Base-by-base conservation (phyloP, 2,113 vertebrate genomes). In the Scomber colias region DNA sequence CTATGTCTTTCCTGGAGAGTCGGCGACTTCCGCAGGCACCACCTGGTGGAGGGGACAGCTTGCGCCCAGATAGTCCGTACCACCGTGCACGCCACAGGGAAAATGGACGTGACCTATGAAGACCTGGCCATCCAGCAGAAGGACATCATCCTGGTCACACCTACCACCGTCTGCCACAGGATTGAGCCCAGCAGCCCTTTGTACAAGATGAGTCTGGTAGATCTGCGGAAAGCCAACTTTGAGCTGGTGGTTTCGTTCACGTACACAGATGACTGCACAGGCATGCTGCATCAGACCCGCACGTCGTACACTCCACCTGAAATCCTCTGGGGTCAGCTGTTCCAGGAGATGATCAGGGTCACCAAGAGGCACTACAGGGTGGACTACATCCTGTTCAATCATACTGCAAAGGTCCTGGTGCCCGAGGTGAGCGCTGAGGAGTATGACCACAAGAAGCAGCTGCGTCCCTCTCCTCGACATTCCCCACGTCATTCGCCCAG, bases 201-300 rank as follows among this genome's bases (percentile, higher is more conserved):
- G 55, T 98, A 97, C 45, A 86, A 93, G 17, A 92, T 97, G 51
- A 96, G 96, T 63, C 82, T 95, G 10, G 94, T 93, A 13, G 95
- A 96, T 0, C 90, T 99, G 68, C 93, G 94, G 56, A 95, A 93
- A 54, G 95, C 96, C 0, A 94, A 91, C 92, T 99, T 99, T n/a
- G 98, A 99, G 87, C 94, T 99, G 76, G 86, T 99, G 92, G 97
- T 99, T 77, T 97, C 97, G 0, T 99, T 99, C 3, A 96, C 97
- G 79, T 99, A 99, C 83, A 98, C 96, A 0, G 98, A 97, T 0
- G 98, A 99, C 86, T 97, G 96, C 46, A 97, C 97, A 0, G 98
- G 98, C 0, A 98, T 96, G 0, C 96, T 97, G 2, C 98, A 99
- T 81, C 98, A 99, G 84, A 98, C 96, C 1, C 95, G 98, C 24